A percentile compares a stretch with the other conserved stretches of the same genome.
Evolutionary conservation across 1,140 invertebrate genomes (phyloP).

Genomic region (Acromyrmex heyeri): DNA sequence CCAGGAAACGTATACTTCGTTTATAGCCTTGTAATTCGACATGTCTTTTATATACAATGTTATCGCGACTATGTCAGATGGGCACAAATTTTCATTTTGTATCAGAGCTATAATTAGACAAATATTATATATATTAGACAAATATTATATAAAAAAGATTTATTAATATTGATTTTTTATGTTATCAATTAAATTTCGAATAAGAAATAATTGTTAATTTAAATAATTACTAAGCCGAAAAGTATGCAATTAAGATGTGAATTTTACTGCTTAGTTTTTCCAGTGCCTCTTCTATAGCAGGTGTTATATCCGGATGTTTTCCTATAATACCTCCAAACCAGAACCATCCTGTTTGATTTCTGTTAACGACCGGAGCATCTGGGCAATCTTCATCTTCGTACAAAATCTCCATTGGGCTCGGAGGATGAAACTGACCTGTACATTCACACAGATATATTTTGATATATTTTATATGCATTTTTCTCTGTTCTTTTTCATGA

Average conservation of each 20-base stretch:
- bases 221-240: slow-evolving; percentile 57
- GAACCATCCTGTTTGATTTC: slow-evolving; percentile 92
- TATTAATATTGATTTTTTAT: not conserved
- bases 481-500: not conserved
- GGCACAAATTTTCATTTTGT: slow-evolving; percentile 87
- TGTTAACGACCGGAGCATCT: slow-evolving; percentile 87
- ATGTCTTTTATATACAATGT: slow-evolving; percentile 94
- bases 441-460: not conserved
- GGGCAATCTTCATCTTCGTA: slow-evolving; percentile 82
- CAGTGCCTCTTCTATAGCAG: slow-evolving; percentile 90
- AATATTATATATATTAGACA: not conserved
- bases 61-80: slow-evolving; percentile 92
- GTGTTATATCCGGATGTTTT: slow-evolving; percentile 85
- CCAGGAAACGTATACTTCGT: slow-evolving; percentile 91
- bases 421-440: slow-evolving; percentile 81
- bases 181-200: not conserved
- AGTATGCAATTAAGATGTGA: slow-evolving; percentile 71
- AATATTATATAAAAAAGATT: slow-evolving; percentile 10
- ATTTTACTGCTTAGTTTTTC: slow-evolving; percentile 92
- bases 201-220: slow-evolving; percentile 55
- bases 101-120: slow-evolving; percentile 85
- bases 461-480: slow-evolving; percentile 8
- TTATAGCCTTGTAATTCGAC: slow-evolving; percentile 92
- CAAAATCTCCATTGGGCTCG: slow-evolving; percentile 80
- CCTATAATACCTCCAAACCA: slow-evolving; percentile 93